Evolutionary conservation across 35 echinoderm and acorn worm species (phyloP).

Genomic region (Patiria miniata): DNA sequence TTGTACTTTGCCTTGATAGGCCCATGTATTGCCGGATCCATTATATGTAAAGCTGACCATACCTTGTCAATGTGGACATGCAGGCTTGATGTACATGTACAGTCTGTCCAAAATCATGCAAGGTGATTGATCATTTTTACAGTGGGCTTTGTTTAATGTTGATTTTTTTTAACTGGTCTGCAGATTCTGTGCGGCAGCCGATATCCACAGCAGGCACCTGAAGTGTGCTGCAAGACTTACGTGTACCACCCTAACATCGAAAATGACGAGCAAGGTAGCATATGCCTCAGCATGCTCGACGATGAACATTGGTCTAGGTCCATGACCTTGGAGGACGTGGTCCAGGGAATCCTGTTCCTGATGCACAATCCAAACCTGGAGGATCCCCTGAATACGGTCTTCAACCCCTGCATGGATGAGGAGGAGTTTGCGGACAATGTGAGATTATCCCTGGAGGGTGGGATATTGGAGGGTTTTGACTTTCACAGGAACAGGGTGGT

Average conservation of each 20-base stretch:
- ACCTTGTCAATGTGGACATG: no score
- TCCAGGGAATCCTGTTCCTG: conserved; percentile 80
- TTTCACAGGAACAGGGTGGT: conserved; percentile 48
- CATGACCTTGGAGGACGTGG: conserved; percentile 69
- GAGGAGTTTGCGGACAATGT: conserved; percentile 73
- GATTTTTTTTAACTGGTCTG: not conserved
- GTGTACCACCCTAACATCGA: conserved; percentile 95
- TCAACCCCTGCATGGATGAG: conserved; percentile 47
- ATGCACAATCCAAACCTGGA: conserved; percentile 82
- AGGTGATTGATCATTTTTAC: no score
- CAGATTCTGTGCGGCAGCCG: conserved; percentile 47
- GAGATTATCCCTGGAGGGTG: conserved; percentile 60
- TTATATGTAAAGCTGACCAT: no score
- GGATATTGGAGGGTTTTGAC: conserved; percentile 45
- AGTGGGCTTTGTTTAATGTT: no score
- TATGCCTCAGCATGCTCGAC: conserved; percentile 74
- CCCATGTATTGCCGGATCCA: no score
- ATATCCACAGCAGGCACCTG: conserved; percentile 38
- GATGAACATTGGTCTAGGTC: conserved; percentile 51
- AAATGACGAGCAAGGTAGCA: conserved; percentile 73
- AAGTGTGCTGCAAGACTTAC: conserved; percentile 59
- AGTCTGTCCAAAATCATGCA: no score
- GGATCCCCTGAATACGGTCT: conserved; percentile 60
- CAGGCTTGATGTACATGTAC: no score
- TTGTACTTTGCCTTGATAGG: no score